Evolutionary conservation across 1,140 invertebrate species (phyloP).

Genomic region (Brachionus rotundiformis): DNA sequence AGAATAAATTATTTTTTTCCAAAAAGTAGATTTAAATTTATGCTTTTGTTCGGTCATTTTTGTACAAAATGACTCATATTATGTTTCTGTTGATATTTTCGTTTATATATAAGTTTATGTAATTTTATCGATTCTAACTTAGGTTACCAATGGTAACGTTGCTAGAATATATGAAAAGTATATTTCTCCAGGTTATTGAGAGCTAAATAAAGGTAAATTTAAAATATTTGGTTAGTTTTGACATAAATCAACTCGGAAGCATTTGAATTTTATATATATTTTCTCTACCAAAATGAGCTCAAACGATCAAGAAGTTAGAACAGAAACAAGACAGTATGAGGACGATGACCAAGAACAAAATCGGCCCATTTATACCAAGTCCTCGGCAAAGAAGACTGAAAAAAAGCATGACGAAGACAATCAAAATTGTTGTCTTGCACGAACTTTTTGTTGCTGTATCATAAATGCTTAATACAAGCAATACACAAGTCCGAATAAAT

Average conservation of each 20-base stretch:
- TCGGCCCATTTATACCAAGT: not conserved
- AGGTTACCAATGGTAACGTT: slow-evolving; percentile 12
- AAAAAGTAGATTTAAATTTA: not conserved
- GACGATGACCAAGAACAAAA: not conserved
- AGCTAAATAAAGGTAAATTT: not conserved
- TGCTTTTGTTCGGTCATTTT: not conserved
- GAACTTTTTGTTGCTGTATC: slow-evolving; percentile 49
- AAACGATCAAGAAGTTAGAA: not conserved
- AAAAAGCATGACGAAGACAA: not conserved
- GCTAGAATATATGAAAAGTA: not conserved
- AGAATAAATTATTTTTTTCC: too few species aligned
- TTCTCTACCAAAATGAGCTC: not conserved
- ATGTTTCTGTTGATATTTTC: not conserved
- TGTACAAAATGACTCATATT: not conserved
- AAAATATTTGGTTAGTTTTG: not conserved
- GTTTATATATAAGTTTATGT: not conserved
- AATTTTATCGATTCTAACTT: slow-evolving; percentile 17
- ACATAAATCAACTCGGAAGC: not conserved
- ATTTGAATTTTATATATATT: not conserved
- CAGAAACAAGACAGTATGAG: not conserved
- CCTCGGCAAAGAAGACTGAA: not conserved
- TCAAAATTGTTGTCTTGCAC: slow-evolving; percentile 43
- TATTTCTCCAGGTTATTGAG: not conserved
- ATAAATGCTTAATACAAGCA: slow-evolving; percentile 12
- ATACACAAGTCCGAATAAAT: slow-evolving; percentile 10